These are phyloP conservation scores for Helicoverpa assulta DNA, from an alignment of 2,888 invertebrate species.

Conservation along the genomic window DNA sequence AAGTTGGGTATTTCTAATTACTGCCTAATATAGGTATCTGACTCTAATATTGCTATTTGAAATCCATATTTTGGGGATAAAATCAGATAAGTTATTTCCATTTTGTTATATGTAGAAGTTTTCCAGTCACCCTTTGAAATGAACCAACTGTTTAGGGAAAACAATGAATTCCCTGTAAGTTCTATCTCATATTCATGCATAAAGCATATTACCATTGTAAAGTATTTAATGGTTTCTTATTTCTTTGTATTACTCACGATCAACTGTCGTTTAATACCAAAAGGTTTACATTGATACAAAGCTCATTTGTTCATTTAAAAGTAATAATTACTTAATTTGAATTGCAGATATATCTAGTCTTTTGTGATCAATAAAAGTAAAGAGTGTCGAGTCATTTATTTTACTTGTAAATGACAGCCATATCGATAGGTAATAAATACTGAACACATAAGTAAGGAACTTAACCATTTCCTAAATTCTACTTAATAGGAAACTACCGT, in stretches of 20 bases:
- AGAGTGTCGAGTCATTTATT: not conserved
- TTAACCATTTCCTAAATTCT: too few relatives aligned
- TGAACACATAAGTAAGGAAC: too few relatives aligned
- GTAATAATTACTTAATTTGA: not conserved
- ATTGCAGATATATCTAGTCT: not conserved
- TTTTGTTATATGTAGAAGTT: too few relatives aligned
- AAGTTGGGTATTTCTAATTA: too few relatives aligned
- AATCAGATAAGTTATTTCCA: too few relatives aligned
- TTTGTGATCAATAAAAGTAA: not conserved
- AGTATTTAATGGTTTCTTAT: not conserved
- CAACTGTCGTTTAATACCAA: not conserved
- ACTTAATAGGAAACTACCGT: too few relatives aligned
- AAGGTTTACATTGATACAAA: not conserved
- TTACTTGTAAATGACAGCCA: not conserved
- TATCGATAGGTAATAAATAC: not conserved
- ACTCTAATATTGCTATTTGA: too few relatives aligned
- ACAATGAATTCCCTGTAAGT: not conserved
- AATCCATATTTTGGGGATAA: too few relatives aligned
- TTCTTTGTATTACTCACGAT: not conserved
- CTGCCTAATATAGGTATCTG: too few relatives aligned
- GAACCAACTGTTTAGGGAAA: too few relatives aligned
- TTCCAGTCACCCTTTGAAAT: too few relatives aligned
- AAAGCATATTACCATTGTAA: not conserved
- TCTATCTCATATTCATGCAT: not conserved
- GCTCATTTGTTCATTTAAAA: conserved; percentile 2